These are phyloP conservation scores for Leucopsar rothschildi DNA, from an alignment of 2,113 vertebrate genomes.

Conservation along the genomic window DNA sequence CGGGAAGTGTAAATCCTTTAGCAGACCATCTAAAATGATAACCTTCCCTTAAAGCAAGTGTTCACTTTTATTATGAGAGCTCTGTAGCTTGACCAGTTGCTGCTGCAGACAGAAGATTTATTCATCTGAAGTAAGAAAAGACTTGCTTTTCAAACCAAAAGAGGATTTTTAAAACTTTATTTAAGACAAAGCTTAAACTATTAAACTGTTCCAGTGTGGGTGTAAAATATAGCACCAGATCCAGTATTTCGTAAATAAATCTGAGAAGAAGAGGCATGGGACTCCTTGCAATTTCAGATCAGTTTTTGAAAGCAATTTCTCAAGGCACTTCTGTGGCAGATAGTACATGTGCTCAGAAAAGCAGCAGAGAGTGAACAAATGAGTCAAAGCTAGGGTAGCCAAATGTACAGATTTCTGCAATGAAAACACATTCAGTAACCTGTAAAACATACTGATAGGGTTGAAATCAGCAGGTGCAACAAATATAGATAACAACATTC, in stretches of 20 bases:
- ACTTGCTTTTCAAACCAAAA: background rate
- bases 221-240: background rate
- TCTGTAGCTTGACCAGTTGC: background rate
- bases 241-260: background rate
- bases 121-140: background rate
- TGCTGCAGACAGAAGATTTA: background rate
- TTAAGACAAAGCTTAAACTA: background rate
- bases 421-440: background rate
- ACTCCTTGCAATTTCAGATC: background rate
- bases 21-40: background rate
- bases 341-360: background rate
- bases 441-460: background rate
- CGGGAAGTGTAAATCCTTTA: background rate
- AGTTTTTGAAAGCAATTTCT: background rate
- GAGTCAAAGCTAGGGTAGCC: background rate
- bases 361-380: background rate
- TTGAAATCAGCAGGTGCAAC: background rate
- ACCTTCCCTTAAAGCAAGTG: background rate
- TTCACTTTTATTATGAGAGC: background rate
- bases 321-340: background rate
- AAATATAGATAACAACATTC: background rate
- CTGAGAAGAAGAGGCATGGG: background rate
- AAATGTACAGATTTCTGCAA: background rate
- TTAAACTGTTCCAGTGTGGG: background rate
- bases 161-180: background rate